Evolutionary conservation across 2,888 invertebrate species (phyloP).

Genomic region (Syrphus vitripennis): DNA sequence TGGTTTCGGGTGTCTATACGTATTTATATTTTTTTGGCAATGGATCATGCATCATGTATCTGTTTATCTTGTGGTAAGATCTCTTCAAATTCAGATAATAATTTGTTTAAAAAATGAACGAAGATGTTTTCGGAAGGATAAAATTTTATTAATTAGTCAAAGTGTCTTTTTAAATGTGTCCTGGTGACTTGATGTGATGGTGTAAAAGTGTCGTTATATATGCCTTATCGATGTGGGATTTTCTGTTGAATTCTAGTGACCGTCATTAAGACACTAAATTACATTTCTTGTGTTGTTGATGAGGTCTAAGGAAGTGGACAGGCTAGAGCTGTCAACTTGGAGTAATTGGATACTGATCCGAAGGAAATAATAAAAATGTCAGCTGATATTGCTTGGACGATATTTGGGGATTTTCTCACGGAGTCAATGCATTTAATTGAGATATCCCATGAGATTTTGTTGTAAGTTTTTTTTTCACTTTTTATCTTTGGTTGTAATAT

Average conservation of each 20-base stretch:
- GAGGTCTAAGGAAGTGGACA: conserved; percentile 48
- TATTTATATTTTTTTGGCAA: conserved; percentile 32
- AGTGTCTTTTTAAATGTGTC: conserved; percentile 36
- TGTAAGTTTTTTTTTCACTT: not conserved
- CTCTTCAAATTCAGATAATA: conserved; percentile 68
- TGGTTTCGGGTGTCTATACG: not conserved
- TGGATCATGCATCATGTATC: conserved; percentile 65
- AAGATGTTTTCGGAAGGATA: conserved; percentile 62
- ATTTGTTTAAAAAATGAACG: conserved; percentile 70
- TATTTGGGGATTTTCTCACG: conserved; percentile 11
- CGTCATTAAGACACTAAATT: conserved; percentile 46
- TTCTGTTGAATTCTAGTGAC: conserved; percentile 45
- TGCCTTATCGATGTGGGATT: conserved; percentile 51
- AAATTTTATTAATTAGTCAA: conserved; percentile 69
- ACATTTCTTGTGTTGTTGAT: not conserved
- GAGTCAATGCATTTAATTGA: not conserved
- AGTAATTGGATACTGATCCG: conserved; percentile 60
- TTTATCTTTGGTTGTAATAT: not conserved
- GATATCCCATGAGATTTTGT: no score
- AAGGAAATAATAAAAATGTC: conserved; percentile 24
- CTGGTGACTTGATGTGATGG: not conserved
- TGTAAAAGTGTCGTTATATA: conserved; percentile 35
- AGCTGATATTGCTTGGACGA: not conserved
- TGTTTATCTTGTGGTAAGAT: conserved; percentile 51
- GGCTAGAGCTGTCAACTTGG: conserved; percentile 45